Conservation (phyloP, 1,140 invertebrate genomes). For the Macrosteles quadrilineatus region DNA sequence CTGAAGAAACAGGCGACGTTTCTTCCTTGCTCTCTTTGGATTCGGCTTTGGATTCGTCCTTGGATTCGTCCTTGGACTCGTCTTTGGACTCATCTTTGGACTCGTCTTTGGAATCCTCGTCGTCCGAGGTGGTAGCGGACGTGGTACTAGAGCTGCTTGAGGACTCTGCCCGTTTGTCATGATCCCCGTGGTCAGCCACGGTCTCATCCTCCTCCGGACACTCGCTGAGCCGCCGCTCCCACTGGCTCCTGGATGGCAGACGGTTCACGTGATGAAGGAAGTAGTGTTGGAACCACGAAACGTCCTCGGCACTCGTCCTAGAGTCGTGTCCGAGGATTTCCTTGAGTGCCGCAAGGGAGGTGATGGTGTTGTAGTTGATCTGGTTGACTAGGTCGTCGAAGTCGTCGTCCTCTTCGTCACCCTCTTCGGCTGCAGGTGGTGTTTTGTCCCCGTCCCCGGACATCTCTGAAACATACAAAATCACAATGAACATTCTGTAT, state of each 20-base stretch:
- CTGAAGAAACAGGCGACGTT: slow-evolving; percentile 29
- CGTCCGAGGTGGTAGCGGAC: slow-evolving; percentile 48
- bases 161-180: not conserved
- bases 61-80: not conserved
- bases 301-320: slow-evolving; percentile 62
- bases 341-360: slow-evolving; percentile 66
- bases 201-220: slow-evolving; percentile 77
- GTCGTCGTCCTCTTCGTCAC: slow-evolving; percentile 55
- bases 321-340: slow-evolving; percentile 63
- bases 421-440: slow-evolving; percentile 43
- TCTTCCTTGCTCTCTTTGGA: not conserved
- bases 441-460: slow-evolving; percentile 13
- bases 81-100: not conserved
- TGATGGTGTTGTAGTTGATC: slow-evolving; percentile 68
- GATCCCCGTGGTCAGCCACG: slow-evolving; percentile 52
- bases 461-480: not conserved
- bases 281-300: slow-evolving; percentile 70
- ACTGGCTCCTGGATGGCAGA: slow-evolving; percentile 55
- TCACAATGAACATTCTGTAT: no score
- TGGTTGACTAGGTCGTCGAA: slow-evolving; percentile 65
- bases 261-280: slow-evolving; percentile 70
- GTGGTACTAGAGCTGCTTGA: not conserved
- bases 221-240: slow-evolving; percentile 67
- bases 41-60: not conserved
- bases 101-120: no score